Evolutionary conservation across 2,797 vertebrate species (phyloP).

Genomic region (Coilia nasus): DNA sequence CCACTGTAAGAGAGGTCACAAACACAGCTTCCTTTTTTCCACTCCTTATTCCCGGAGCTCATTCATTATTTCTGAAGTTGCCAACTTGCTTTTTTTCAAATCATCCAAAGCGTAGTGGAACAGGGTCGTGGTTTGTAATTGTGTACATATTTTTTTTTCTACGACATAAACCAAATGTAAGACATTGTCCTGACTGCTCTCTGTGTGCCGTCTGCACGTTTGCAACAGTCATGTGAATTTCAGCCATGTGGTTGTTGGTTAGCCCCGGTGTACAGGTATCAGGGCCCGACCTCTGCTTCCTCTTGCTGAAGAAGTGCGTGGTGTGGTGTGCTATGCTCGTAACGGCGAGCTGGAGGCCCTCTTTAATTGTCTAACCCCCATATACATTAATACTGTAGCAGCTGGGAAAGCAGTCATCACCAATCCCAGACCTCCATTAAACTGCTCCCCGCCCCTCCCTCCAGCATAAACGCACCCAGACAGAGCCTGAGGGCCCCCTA

Average conservation of each 20-base stretch:
- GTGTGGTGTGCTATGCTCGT: conserved; percentile 29
- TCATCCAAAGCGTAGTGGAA: neutral
- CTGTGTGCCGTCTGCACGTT: neutral
- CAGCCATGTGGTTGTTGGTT: neutral
- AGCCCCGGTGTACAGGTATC: conserved; percentile 31
- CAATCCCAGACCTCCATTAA: conserved; percentile 17
- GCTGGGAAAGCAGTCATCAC: conserved; percentile 61
- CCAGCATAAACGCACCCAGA: conserved; percentile 38
- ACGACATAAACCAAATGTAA: neutral
- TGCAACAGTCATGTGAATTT: neutral
- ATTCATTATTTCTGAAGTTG: neutral
- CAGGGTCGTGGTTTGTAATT: neutral
- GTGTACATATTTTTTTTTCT: too few relatives aligned
- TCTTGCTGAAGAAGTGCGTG: conserved; percentile 27
- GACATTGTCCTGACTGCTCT: neutral
- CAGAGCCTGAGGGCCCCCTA: conserved; percentile 20
- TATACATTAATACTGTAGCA: conserved; percentile 56
- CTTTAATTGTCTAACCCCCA: conserved; percentile 56
- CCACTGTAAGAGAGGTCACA: conserved; percentile 10
- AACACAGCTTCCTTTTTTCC: neutral
- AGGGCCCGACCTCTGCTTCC: conserved; percentile 29
- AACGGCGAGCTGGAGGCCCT: neutral
- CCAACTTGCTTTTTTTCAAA: neutral
- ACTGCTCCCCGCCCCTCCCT: conserved; percentile 12
- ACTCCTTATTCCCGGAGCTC: neutral